Base-by-base conservation (phyloP, 2,888 invertebrate genomes). In the Drosophila infuscata region DNA sequence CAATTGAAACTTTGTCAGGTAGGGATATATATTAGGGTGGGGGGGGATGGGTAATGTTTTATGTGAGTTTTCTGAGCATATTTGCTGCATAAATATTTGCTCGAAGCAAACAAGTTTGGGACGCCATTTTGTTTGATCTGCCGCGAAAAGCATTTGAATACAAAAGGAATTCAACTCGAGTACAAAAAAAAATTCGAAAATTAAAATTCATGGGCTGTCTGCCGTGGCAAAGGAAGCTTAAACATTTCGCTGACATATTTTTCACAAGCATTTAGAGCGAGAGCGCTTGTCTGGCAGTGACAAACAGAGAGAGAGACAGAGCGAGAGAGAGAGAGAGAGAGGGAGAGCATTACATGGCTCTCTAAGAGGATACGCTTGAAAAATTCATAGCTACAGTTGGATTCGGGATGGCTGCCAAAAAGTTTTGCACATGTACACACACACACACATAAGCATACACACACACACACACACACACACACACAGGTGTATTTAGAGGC, bases 201-300 rank as follows among this genome's bases (percentile, higher is more conserved):
- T 88, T 82, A 84, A 83, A 84, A 88, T 85, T 85, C 83, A 84
- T 88, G 80, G 82, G 53, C 54, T 51, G 46, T 38, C 43, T 56
- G 76, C 36, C 36, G 20, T 52, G 36, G 56, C 17, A 32, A 51
- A 11, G 52, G 49, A 46, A 78, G 67, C 58, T 78, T 68, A 79
- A 78, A 60, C 70, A 78, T 68, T 76, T 79, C 48, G 78, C 70
- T 75, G 76, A 78, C 79, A 79, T 78, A 75, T 78, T 78, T 78
- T 65, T 38, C 43, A 49, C n/a, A 60, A 48, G 61, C 54, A 70
- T 57, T 54, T 53, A 49, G 43, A 43, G 35, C 0, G 46, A 38
- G 53, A 36, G 30, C n/a, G 17, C 46, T 7, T 7, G 20, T 46
- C 46, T 25, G 46, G 7, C 25, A 15, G 1, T 3, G 46, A 15